phyloP scores from a whole-genome alignment of 2,797 vertebrate genomes.

The Novumbra hubbsi region DNA sequence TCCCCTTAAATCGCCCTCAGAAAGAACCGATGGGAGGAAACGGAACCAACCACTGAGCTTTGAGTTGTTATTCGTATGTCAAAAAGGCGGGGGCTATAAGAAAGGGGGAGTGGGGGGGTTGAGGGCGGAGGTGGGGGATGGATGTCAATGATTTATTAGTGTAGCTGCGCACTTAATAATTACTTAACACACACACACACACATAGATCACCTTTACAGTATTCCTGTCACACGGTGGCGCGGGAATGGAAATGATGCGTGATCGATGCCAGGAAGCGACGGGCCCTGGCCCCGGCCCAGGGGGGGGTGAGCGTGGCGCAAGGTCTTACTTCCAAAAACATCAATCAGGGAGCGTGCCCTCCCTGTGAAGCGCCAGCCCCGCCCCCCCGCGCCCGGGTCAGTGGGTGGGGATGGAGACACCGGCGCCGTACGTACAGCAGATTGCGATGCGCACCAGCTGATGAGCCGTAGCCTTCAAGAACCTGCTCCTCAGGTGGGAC shows the following conservation, averaged over 20 bases:
- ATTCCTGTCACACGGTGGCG: slow-evolving; percentile 73
- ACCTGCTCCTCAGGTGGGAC: no score
- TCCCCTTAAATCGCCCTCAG: slow-evolving; percentile 41
- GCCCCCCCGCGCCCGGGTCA: slow-evolving; percentile 35
- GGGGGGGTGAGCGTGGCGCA: slow-evolving; percentile 64
- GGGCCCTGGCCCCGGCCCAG: slow-evolving; percentile 58
- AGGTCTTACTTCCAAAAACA: slow-evolving; percentile 82
- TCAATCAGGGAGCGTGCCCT: slow-evolving; percentile 70
- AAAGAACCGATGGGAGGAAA: slow-evolving; percentile 14
- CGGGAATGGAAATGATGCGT: slow-evolving; percentile 78
- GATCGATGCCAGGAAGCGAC: slow-evolving; percentile 79
- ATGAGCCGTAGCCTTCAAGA: no score
- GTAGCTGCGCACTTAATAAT: slow-evolving; percentile 78
- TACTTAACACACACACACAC: slow-evolving; percentile 72
- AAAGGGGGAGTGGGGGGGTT: slow-evolving; percentile 19
- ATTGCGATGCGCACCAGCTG: no score
- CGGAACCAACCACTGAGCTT: neutral
- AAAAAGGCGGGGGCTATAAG: slow-evolving; percentile 28
- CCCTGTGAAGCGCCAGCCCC: slow-evolving; percentile 55
- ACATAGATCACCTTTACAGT: slow-evolving; percentile 77
- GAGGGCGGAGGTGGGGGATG: slow-evolving; percentile 5
- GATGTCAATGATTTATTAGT: slow-evolving; percentile 74
- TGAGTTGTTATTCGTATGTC: slow-evolving; percentile 37
- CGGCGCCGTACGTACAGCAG: neutral
- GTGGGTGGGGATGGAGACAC: slow-evolving; percentile 54